Evolutionary conservation across 2,113 vertebrate genomes (phyloP).

Genomic region (Phalacrocorax aristotelis): DNA sequence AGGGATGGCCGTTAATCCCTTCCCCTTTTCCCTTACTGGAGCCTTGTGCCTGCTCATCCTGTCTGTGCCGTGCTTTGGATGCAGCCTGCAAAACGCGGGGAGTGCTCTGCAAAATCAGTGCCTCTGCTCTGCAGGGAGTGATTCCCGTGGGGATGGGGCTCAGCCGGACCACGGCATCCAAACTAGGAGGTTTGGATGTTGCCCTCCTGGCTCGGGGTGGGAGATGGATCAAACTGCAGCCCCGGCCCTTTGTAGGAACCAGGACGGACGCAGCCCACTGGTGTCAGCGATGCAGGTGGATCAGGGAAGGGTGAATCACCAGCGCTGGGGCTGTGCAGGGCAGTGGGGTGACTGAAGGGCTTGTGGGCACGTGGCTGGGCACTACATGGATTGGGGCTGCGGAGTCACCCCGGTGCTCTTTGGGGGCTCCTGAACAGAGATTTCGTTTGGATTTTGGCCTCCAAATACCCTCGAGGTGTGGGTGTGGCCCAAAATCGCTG

Average conservation of each 20-base stretch:
- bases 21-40: neutral
- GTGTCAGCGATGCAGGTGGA: rapidly evolving
- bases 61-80: rapidly evolving
- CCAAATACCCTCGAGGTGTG: rapidly evolving
- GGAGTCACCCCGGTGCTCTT: rapidly evolving
- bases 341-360: neutral
- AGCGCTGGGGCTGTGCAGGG: rapidly evolving
- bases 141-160: neutral
- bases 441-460: neutral
- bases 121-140: rapidly evolving
- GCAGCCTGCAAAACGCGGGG: rapidly evolving
- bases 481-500: rapidly evolving
- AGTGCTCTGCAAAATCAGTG: rapidly evolving
- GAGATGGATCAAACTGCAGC: neutral
- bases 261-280: rapidly evolving
- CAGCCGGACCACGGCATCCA: rapidly evolving
- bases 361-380: rapidly evolving
- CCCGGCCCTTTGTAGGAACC: rapidly evolving
- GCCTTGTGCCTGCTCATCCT: neutral
- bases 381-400: rapidly evolving
- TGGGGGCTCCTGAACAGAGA: neutral
- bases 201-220: neutral
- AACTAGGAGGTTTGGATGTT: rapidly evolving
- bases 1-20: rapidly evolving
- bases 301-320: neutral